phyloP scores from a whole-genome alignment of 1,140 invertebrate genomes.

The Pseudachorutes palmiensis region DNA sequence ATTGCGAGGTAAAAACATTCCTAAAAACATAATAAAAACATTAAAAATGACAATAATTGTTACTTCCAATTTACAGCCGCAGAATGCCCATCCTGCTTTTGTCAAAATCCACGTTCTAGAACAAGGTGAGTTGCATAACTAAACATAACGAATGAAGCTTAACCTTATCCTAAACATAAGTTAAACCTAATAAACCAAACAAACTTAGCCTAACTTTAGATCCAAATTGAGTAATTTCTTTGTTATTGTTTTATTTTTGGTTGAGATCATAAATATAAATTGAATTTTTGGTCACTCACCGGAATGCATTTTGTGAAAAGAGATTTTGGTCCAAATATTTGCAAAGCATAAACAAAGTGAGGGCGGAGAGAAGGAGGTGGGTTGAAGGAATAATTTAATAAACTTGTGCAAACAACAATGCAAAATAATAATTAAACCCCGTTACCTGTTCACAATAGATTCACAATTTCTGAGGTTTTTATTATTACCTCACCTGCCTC shows the following conservation, averaged over 20 bases:
- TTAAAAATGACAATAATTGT: not conserved
- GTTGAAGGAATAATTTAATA: not conserved
- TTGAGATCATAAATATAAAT: constrained; percentile 7
- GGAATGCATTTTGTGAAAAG: not conserved
- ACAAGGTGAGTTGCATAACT: constrained; percentile 71
- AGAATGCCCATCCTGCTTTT: constrained; percentile 64
- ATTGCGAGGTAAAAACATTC: constrained; percentile 37
- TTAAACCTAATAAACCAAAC: not conserved
- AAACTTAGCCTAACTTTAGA: not conserved
- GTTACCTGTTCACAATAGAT: not conserved
- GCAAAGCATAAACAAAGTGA: too few species aligned
- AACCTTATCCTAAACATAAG: too few species aligned
- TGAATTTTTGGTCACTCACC: not conserved
- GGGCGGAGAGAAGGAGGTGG: too few species aligned
- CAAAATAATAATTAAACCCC: not conserved
- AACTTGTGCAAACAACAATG: not conserved
- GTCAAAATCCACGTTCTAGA: constrained; percentile 67
- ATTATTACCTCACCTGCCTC: too few species aligned
- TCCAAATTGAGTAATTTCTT: not conserved
- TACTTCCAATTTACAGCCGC: constrained; percentile 45
- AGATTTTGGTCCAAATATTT: not conserved
- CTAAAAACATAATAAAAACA: not conserved
- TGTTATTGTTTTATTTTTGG: too few species aligned
- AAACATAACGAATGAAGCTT: not conserved
- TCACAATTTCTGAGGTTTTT: not conserved